Percentiles rank a stretch among this genome's conserved stretches.
Conservation (phyloP, 2,797 vertebrate species). For the Pelodytes ibericus region DNA sequence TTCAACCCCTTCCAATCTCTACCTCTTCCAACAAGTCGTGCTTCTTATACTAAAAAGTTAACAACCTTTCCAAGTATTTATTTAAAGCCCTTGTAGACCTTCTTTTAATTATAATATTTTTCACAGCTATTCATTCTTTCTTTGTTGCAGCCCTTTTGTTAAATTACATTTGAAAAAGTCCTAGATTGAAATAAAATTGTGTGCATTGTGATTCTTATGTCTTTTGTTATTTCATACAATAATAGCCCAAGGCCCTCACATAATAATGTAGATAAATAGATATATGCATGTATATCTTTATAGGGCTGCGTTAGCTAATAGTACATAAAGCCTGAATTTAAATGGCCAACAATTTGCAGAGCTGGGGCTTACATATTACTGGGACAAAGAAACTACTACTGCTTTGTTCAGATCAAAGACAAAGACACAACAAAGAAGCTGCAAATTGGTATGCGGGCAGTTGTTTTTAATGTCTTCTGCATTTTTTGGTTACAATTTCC, state of each 20-base stretch:
- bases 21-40: too few species aligned
- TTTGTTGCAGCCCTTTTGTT: conserved; percentile 5
- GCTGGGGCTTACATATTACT: too few species aligned
- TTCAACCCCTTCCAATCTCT: too few species aligned
- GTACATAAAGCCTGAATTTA: too few species aligned
- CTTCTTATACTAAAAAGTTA: background rate
- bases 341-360: too few species aligned
- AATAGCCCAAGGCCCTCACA: background rate
- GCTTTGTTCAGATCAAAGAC: background rate
- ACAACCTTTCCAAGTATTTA: background rate
- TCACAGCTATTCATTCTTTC: background rate
- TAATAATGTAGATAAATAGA: background rate
- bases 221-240: background rate
- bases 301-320: background rate
- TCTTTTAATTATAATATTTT: background rate
- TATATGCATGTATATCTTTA: background rate
- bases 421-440: background rate
- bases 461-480: background rate
- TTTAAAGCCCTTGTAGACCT: background rate
- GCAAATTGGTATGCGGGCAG: background rate
- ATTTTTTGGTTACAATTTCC: too few species aligned
- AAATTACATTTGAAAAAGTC: background rate
- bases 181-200: background rate
- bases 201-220: background rate
- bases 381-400: too few species aligned